Evolutionary conservation across 2,797 vertebrate genomes (phyloP).

Genomic region (Enteromius anoplus): DNA sequence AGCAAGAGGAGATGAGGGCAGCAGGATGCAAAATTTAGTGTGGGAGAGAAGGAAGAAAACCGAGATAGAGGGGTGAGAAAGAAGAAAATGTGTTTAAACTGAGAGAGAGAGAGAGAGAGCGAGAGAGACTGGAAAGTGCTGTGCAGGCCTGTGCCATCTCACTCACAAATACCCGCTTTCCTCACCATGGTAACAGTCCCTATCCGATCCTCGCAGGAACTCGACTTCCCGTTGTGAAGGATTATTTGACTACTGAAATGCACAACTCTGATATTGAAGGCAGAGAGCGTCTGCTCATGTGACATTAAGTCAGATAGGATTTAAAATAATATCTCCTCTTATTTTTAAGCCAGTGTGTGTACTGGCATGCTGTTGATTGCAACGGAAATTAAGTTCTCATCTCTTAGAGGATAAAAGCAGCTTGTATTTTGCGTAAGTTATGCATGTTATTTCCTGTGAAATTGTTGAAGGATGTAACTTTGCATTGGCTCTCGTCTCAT

Average conservation of each 20-base stretch:
- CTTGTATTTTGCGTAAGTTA: neutral
- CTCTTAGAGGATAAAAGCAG: neutral
- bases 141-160: neutral
- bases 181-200: slow-evolving; percentile 32
- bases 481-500: neutral
- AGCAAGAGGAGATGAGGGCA: slow-evolving; percentile 1
- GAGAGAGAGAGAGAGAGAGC: neutral
- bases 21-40: neutral
- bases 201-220: slow-evolving; percentile 7
- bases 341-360: neutral
- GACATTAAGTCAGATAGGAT: neutral
- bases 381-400: neutral
- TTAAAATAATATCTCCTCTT: neutral
- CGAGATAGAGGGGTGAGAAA: neutral
- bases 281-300: neutral
- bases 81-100: neutral
- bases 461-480: neutral
- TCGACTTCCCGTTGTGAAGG: slow-evolving; percentile 4
- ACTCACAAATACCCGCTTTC: slow-evolving; percentile 10
- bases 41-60: neutral
- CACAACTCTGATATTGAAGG: neutral
- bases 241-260: slow-evolving; percentile 17
- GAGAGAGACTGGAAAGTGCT: neutral
- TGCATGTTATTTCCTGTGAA: neutral
- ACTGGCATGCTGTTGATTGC: neutral